Evolutionary conservation across 2,888 invertebrate genomes (phyloP).

Genomic region (Marasmarcha lunaedactyla): DNA sequence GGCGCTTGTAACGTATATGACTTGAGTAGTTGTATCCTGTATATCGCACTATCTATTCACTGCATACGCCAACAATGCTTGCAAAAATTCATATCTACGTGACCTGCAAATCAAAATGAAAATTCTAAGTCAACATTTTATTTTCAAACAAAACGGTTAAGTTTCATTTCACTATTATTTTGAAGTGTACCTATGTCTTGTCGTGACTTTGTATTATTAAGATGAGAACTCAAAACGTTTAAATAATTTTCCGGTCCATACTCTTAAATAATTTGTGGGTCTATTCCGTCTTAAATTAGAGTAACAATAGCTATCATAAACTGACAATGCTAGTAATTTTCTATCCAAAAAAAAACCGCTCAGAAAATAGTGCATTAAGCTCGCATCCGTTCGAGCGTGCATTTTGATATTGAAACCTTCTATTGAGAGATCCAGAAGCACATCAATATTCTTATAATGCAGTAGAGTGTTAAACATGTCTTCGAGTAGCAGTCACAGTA

Average conservation of each 20-base stretch:
- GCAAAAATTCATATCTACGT: too few species aligned
- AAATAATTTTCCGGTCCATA: not conserved
- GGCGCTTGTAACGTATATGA: too few species aligned
- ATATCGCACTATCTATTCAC: too few species aligned
- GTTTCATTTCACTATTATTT: too few species aligned
- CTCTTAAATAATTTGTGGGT: not conserved
- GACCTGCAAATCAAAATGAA: too few species aligned
- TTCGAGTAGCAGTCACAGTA: not conserved
- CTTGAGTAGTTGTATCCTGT: too few species aligned
- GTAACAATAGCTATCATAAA: not conserved
- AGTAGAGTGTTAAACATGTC: constrained; percentile 16
- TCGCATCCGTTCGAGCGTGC: constrained; percentile 22
- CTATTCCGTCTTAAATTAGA: not conserved
- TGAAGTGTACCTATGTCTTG: too few species aligned
- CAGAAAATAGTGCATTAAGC: constrained; percentile 9
- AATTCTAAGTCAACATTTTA: too few species aligned
- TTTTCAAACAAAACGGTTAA: too few species aligned
- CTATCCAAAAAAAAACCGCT: not conserved
- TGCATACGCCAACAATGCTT: too few species aligned
- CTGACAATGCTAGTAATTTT: constrained; percentile 1
- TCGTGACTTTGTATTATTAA: too few species aligned
- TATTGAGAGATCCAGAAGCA: constrained; percentile 41
- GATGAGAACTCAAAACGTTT: not conserved
- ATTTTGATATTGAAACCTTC: constrained; percentile 37
- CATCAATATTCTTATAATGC: constrained; percentile 56